Base-by-base conservation (phyloP, 2,113 vertebrate genomes). In the Alces alces region DNA sequence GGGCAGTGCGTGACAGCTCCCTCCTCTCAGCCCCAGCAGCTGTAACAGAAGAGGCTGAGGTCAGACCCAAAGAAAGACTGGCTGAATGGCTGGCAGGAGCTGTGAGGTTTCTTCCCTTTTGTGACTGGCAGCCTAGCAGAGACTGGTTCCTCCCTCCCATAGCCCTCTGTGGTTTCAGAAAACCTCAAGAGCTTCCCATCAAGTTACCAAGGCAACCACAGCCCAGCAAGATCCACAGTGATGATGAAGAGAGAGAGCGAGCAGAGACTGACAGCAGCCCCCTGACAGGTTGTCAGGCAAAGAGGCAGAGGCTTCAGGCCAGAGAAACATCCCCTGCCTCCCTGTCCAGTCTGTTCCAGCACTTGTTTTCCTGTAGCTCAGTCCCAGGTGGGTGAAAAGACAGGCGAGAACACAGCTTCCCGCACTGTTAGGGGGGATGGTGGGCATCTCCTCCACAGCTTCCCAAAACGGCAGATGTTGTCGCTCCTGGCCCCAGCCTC, bases 141-240 rank as follows among this genome's bases (percentile, higher is more conserved):
- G 70, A 33, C 70, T 94, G 36, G 13, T 83, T 89, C 61, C 76
- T 89, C 76, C 80, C 64, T 91, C 73, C 25, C 25, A 54, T 61
- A 96, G 79, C 82, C 70, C 82, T 94, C 80, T 96, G 91, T 91
- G 82, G 50, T 94, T 97, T 83, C 73, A 95, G 89, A 97, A 97
- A 98, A 90, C 76, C 96, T 96, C 91, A 93, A 97, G 94, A 93
- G 96, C 45, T 97, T 95, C 88, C 94, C 79, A 83, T 64, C 89
- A 89, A 86, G 98, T 98, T 98, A 93, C 98, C 97, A 98, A 97
- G 98, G 97, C 97, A 98, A 98, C 98, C 1, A 2, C 64, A 96
- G 94, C 83, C 82, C 70, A 86, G 95, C 86, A 96, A 93, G 45
- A 96, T 90, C 95, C 95, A 58, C 85, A 94, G 79, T 43, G 78